Evolutionary conservation across 2,888 invertebrate genomes (phyloP), one percentile per base, ranked within the genome.

Genomic region (Leptogaster cylindrica): DNA sequence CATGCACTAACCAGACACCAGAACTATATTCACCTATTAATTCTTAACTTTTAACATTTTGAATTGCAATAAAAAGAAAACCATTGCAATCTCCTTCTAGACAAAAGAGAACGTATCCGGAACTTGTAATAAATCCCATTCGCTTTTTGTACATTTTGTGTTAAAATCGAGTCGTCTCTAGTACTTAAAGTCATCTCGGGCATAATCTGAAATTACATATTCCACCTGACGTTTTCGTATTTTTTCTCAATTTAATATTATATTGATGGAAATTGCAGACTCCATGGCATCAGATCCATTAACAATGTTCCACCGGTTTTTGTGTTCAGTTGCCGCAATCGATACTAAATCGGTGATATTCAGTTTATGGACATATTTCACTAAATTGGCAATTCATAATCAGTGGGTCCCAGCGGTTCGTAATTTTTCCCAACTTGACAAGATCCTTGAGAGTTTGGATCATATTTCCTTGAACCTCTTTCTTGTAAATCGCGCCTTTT

Each of bases 301-400:
- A 4, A 4, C 3, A 16, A 3, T 16, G n/a, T 5, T 7, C 3
- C 41, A 41, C 16, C 16, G 41, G 41, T 16, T 39, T 39, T 39
- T 39, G 10, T 14, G n/a, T 4, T 39, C 39, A 7, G n/a, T n/a
- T 14, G 14, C 6, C 16, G 14, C 2, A 12, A 18, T 12, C 41
- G 3, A 4, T 41, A 7, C n/a, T 14, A 7, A 18, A 39, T 16
- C 36, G 18, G 33, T 55, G 23, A 16, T 7, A 55, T 8, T 33
- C 55, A 36, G 8, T 23, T 55, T 55, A 55, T 55, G 8, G 14
- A 33, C 12, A 12, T 18, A 39, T 39, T 55, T 55, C 39, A 12
- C 20, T 55, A 55, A 55, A 55, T 55, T 36, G 36, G 36, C 36
- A 36, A 55, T 55, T 55, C 36, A 23, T 36, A 55, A 36, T 36